Evolutionary conservation across 2,113 vertebrate genomes (phyloP).

Genomic region (Sturnira hondurensis): DNA sequence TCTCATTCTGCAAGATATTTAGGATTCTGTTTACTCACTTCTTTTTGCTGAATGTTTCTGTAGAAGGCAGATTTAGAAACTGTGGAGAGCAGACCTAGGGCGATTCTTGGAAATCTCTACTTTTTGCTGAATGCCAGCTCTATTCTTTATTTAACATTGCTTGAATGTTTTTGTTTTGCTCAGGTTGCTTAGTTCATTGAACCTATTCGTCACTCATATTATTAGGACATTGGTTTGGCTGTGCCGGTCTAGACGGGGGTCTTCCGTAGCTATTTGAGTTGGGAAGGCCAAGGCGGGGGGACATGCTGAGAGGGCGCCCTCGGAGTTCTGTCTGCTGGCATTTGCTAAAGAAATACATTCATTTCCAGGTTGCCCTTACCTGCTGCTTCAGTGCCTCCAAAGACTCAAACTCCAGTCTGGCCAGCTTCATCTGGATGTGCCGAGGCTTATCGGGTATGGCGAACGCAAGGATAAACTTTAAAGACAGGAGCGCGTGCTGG

Average conservation of each 20-base stretch:
- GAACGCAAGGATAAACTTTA: slow-evolving; percentile 94
- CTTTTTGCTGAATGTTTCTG: not conserved
- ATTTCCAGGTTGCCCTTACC: slow-evolving; percentile 79
- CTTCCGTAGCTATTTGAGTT: not conserved
- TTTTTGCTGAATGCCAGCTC: not conserved
- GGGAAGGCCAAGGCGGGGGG: not conserved
- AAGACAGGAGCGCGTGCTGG: slow-evolving; percentile 90
- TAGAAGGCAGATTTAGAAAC: too few species aligned
- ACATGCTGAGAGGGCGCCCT: not conserved
- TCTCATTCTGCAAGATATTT: not conserved
- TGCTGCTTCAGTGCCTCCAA: slow-evolving; percentile 95
- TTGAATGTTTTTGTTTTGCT: not conserved
- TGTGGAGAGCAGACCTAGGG: not conserved
- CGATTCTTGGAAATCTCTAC: not conserved
- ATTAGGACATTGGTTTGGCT: not conserved
- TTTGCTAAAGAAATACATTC: not conserved
- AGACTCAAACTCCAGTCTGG: slow-evolving; percentile 93
- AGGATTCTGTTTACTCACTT: not conserved
- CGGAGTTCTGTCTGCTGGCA: not conserved
- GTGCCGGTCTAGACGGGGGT: not conserved
- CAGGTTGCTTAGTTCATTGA: not conserved
- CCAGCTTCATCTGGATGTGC: slow-evolving; percentile 89
- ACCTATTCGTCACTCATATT: not conserved
- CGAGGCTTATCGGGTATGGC: slow-evolving; percentile 94
- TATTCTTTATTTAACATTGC: not conserved